Percentiles rank a stretch among this genome's conserved stretches.
phyloP scores from a whole-genome alignment of 2,113 vertebrate species.

The Anas platyrhynchos region DNA sequence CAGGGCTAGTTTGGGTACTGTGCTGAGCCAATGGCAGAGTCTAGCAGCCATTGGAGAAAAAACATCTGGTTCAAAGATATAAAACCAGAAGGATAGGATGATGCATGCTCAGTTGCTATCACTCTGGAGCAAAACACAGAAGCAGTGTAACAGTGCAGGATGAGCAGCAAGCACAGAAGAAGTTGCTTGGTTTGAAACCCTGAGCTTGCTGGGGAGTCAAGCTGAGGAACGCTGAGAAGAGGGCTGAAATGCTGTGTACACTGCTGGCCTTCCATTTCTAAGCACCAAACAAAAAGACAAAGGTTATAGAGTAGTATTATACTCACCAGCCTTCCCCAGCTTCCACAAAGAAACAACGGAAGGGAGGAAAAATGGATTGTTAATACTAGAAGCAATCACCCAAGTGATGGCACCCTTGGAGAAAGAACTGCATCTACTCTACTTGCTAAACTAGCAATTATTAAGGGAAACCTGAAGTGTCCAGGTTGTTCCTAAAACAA shows the following conservation, averaged over 20 bases:
- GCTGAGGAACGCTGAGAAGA: background rate
- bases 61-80: background rate
- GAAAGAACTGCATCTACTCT: background rate
- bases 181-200: background rate
- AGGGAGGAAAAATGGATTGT: background rate
- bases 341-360: background rate
- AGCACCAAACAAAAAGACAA: background rate
- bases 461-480: background rate
- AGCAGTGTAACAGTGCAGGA: background rate
- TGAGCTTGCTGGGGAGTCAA: background rate
- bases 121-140: background rate
- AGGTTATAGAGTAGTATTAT: background rate
- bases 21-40: background rate
- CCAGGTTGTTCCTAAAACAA: background rate
- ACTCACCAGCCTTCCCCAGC: background rate
- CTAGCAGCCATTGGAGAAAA: background rate
- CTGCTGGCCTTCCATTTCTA: background rate
- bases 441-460: background rate
- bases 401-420: background rate
- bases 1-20: background rate
- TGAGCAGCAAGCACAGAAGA: background rate
- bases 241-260: rapidly evolving
- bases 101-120: background rate
- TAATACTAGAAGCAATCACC: background rate
- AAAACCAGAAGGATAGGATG: background rate